phyloP scores from a whole-genome alignment of 2,888 invertebrate genomes.

The Cheilosia impressa region DNA sequence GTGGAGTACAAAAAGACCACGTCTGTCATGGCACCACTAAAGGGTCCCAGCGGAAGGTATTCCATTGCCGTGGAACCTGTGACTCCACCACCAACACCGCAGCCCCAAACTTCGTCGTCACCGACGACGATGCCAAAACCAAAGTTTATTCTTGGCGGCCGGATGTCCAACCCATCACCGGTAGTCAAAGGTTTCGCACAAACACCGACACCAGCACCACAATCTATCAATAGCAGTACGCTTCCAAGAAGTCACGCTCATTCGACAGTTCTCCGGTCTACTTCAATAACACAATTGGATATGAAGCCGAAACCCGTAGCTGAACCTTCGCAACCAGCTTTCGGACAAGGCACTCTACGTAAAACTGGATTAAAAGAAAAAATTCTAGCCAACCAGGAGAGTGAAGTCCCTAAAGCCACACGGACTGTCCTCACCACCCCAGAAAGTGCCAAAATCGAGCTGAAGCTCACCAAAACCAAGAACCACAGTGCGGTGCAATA shows the following conservation, averaged over 20 bases:
- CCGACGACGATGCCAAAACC: conserved; percentile 74
- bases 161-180: conserved; percentile 77
- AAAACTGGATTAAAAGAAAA: conserved; percentile 84
- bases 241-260: conserved; percentile 38
- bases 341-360: conserved; percentile 84
- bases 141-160: conserved; percentile 65
- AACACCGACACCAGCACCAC: conserved; percentile 14
- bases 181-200: conserved; percentile 82
- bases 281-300: conserved; percentile 45
- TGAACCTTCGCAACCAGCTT: conserved; percentile 77
- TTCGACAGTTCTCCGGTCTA: conserved; percentile 56
- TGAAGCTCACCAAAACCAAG: conserved; percentile 75
- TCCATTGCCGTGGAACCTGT: conserved; percentile 25
- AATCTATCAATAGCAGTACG: conserved; percentile 36
- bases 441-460: conserved; percentile 78
- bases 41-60: conserved; percentile 25
- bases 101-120: conserved; percentile 52
- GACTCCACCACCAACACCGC: conserved; percentile 30
- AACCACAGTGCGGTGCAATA: conserved; percentile 20
- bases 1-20: conserved; percentile 76
- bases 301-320: conserved; percentile 36
- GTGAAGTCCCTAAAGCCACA: conserved; percentile 64
- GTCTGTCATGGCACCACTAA: conserved; percentile 30
- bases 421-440: conserved; percentile 51
- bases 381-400: conserved; percentile 80